phyloP scores from a whole-genome alignment of 2,797 vertebrate species.

The Myripristis murdjan region DNA sequence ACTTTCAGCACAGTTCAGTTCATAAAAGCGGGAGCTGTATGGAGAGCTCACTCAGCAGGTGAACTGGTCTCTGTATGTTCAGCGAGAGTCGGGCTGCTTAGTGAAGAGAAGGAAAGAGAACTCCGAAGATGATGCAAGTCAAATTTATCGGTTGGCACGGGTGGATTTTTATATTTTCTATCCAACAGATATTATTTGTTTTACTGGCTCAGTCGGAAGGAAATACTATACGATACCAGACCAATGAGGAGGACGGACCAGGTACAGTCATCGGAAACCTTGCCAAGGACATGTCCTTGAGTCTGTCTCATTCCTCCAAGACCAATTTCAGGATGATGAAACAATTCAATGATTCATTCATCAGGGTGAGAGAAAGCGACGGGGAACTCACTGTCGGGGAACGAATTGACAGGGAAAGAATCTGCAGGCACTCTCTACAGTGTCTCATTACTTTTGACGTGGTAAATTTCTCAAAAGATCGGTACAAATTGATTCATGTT shows the following conservation, averaged over 20 bases:
- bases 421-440: constrained; percentile 90
- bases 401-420: constrained; percentile 91
- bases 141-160: constrained; percentile 64
- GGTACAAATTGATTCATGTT: constrained; percentile 94
- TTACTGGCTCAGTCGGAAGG: constrained; percentile 79
- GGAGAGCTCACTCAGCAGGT: constrained; percentile 69
- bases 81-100: constrained; percentile 59
- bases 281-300: constrained; percentile 93
- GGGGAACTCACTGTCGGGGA: constrained; percentile 93
- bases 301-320: constrained; percentile 83
- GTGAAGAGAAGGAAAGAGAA: constrained; percentile 39
- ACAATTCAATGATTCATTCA: constrained; percentile 92
- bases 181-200: constrained; percentile 73
- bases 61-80: constrained; percentile 50
- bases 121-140: constrained; percentile 65
- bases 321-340: constrained; percentile 92
- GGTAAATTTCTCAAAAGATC: constrained; percentile 93
- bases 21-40: constrained; percentile 68
- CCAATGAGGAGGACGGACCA: constrained; percentile 92
- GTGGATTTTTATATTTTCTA: constrained; percentile 76
- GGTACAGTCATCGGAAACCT: constrained; percentile 95
- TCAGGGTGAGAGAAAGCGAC: constrained; percentile 92
- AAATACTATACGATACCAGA: constrained; percentile 94
- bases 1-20: constrained; percentile 75
- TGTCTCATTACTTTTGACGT: constrained; percentile 95